Evolutionary conservation across 2,797 vertebrate genomes (phyloP).

Genomic region (Numenius phaeopus): DNA sequence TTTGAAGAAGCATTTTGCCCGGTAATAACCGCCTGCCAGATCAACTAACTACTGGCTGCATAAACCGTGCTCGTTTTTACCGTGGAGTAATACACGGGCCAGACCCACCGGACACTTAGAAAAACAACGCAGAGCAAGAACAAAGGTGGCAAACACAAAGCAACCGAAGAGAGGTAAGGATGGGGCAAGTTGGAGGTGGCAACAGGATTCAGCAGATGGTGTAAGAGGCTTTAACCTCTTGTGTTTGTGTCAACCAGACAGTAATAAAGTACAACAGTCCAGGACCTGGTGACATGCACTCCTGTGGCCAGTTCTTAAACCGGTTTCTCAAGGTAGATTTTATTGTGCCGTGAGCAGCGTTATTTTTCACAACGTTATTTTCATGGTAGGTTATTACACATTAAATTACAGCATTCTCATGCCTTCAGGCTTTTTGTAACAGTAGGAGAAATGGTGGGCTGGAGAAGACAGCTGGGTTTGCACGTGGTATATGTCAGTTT

Average conservation of each 20-base stretch:
- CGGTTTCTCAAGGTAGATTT: background rate
- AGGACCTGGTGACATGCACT: background rate
- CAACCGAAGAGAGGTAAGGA: background rate
- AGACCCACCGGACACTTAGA: background rate
- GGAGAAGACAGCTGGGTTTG: conserved; percentile 62
- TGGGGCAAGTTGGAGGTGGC: background rate
- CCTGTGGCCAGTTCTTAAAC: background rate
- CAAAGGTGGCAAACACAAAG: background rate
- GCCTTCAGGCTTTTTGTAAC: conserved; percentile 28
- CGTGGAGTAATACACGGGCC: background rate
- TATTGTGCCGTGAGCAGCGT: background rate
- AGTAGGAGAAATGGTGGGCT: conserved; percentile 53
- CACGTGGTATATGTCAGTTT: conserved; percentile 56
- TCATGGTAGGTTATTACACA: background rate
- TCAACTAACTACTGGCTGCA: background rate
- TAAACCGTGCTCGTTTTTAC: background rate
- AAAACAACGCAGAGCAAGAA: background rate
- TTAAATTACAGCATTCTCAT: background rate
- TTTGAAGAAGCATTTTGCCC: background rate
- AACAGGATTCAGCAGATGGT: background rate
- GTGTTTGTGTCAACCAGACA: background rate
- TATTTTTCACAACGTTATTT: conserved; percentile 18
- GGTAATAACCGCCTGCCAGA: background rate
- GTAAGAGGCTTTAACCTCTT: background rate
- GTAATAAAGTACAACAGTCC: background rate